Conservation (phyloP, 2,888 invertebrate genomes). For the Tortricodes alternella region DNA sequence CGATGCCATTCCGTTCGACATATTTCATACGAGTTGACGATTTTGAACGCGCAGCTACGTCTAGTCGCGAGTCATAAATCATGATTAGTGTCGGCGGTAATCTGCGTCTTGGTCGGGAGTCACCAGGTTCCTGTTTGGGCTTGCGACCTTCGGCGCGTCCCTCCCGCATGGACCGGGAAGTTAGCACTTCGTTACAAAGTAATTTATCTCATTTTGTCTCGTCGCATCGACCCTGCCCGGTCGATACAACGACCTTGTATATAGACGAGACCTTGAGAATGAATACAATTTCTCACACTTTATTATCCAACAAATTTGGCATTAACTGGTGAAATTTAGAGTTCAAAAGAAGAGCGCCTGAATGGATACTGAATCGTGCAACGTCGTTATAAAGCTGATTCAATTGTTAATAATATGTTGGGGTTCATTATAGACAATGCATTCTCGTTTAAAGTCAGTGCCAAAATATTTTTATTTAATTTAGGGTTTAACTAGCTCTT, state of each 20-base stretch:
- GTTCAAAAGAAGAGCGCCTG: neutral
- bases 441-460: no score
- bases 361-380: neutral
- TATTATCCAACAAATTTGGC: no score
- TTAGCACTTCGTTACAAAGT: conserved; percentile 60
- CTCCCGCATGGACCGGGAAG: conserved; percentile 64
- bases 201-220: conserved; percentile 57
- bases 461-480: no score
- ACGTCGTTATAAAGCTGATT: conserved; percentile 7
- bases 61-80: conserved; percentile 63
- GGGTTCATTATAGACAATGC: conserved; percentile 15
- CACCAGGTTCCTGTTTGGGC: conserved; percentile 66
- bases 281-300: no score
- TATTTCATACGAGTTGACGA: conserved; percentile 6
- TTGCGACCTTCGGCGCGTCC: conserved; percentile 67
- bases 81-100: conserved; percentile 70
- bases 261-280: neutral
- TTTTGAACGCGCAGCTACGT: conserved; percentile 39
- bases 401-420: conserved; percentile 11
- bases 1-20: neutral
- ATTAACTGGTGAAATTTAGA: no score
- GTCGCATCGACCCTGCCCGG: conserved; percentile 47
- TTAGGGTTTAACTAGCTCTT: no score
- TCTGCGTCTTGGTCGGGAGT: conserved; percentile 53
- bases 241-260: conserved; percentile 39